These are phyloP conservation scores for Oophaga sylvatica DNA, from an alignment of 2,797 vertebrate genomes.

Conservation along the genomic window DNA sequence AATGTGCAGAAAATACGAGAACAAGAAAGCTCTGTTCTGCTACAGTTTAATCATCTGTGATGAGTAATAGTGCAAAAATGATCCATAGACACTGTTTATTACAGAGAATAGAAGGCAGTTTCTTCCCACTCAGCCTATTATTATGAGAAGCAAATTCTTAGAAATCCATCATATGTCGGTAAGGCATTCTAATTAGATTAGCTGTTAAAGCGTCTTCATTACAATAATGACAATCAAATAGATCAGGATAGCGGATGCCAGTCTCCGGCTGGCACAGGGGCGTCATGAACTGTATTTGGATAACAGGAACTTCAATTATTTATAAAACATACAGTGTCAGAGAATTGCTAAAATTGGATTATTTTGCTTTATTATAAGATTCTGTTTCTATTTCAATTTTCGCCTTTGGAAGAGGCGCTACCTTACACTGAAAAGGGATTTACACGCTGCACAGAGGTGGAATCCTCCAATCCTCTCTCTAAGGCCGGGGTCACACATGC, in stretches of 20 bases:
- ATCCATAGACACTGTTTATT: constrained; percentile 41
- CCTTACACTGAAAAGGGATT: no score
- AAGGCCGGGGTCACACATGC: no score
- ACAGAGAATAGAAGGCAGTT: constrained; percentile 5
- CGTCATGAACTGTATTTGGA: constrained; percentile 47
- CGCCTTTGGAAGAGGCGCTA: no score
- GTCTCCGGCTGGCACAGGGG: constrained; percentile 25
- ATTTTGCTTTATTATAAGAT: not conserved
- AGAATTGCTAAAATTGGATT: not conserved
- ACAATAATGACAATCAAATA: constrained; percentile 59
- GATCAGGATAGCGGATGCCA: constrained; percentile 55
- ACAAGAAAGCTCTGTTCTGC: not conserved
- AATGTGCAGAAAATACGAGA: constrained; percentile 22
- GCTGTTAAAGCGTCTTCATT: constrained; percentile 42
- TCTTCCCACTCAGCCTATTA: constrained; percentile 55
- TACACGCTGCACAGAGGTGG: no score
- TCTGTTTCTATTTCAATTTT: not conserved
- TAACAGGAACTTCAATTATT: constrained; percentile 41
- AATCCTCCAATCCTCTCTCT: no score
- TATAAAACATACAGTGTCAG: not conserved
- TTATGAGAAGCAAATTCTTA: constrained; percentile 56
- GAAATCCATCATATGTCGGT: constrained; percentile 22
- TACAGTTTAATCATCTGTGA: constrained; percentile 4
- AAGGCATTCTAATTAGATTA: constrained; percentile 45
- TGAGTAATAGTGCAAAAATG: constrained; percentile 37